phyloP scores from a whole-genome alignment of 2,113 vertebrate genomes.

The Climacteris rufus region DNA sequence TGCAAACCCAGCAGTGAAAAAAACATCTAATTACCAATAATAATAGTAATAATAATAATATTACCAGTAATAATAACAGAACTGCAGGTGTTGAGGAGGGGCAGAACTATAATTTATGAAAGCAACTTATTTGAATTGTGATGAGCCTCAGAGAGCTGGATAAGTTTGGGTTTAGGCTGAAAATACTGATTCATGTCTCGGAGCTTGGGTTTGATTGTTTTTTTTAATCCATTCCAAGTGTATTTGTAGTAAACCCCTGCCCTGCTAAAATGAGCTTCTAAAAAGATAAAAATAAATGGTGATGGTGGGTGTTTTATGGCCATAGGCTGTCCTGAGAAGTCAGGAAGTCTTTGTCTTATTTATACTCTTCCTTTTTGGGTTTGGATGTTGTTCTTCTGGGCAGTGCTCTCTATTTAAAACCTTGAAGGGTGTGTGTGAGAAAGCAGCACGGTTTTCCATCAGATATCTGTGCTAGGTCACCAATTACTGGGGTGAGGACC shows the following conservation, averaged over 20 bases:
- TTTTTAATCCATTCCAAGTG: background rate
- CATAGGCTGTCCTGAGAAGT: background rate
- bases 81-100: background rate
- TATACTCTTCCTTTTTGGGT: background rate
- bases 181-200: background rate
- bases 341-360: background rate
- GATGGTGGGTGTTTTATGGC: background rate
- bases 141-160: background rate
- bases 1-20: background rate
- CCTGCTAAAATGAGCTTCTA: background rate
- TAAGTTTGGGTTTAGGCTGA: background rate
- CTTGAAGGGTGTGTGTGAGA: background rate
- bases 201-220: background rate
- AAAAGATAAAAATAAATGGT: background rate
- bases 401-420: accelerated
- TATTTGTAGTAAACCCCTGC: background rate
- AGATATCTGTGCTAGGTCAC: background rate
- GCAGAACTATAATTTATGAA: background rate
- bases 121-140: background rate
- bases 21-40: background rate
- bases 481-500: background rate
- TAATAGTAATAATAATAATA: background rate
- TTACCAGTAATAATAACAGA: background rate
- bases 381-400: background rate
- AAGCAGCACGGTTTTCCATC: accelerated